Evolutionary conservation across 2,113 vertebrate genomes (phyloP), one percentile per base, ranked within the genome.

Genomic region (Hypomesus transpacificus): DNA sequence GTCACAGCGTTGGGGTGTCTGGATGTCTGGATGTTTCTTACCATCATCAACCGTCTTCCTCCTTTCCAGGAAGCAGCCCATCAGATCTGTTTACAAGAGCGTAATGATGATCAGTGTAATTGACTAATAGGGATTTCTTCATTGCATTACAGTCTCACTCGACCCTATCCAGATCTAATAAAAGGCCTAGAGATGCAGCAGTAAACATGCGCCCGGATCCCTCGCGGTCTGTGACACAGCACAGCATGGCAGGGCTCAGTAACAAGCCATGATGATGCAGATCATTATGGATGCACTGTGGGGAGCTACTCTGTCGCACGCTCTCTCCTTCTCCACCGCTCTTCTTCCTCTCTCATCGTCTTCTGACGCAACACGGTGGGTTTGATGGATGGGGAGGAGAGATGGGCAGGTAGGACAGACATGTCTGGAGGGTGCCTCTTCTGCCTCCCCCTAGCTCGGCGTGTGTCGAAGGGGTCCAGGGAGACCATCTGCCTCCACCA

Each of bases 121-220:
- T 65, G 80, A 62, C 76, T 85, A 86, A 84, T 82, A 77, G 80
- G 62, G 75, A 69, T 82, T 76, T 82, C 81, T 81, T 60, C 8
- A 51, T 74, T 79, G 79, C 85, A 81, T 84, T 85, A 76, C 69
- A 77, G 69, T 81, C n/a, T 72, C 62, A 81, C 75, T 83, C 85
- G 78, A 74, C 76, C 66, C 79, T 68, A 74, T 70, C 73, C 71
- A 80, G 75, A 60, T 51, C 66, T 75, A 71, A 52, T 46, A 9
- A 46, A 46, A 46, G 39, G 39, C 7, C 39, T 46, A 13, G 1
- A 11, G 39, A 9, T 46, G 9, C 39, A 46, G 39, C 39, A 46
- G 39, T 46, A 46, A 46, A 46, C 39, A 46, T 62, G 74, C 79
- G 2, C 2, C 59, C 17, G 39, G 21, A 20, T 9, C 74, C 66